Percentiles rank a stretch among this genome's conserved stretches.
Conservation (phyloP, 2,888 invertebrate genomes). For the Hydroisotoma schaefferi region DNA sequence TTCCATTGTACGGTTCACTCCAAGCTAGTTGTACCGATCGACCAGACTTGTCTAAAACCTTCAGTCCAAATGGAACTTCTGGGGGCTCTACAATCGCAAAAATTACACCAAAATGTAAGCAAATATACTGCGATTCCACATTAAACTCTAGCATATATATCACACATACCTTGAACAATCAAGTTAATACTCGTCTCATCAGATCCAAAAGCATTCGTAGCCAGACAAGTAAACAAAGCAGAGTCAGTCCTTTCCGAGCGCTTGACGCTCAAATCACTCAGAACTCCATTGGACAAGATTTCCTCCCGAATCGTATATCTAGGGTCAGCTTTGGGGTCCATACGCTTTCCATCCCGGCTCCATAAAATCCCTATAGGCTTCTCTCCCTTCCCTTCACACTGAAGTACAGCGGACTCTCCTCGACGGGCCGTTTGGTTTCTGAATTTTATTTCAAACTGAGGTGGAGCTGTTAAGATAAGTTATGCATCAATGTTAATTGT, state of each 20-base stretch:
- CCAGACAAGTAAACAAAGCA: constrained; percentile 71
- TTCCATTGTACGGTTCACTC: constrained; percentile 89
- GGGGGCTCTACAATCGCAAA: constrained; percentile 64
- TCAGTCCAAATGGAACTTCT: constrained; percentile 83
- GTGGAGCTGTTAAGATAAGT: constrained; percentile 64
- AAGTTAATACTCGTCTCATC: constrained; percentile 94
- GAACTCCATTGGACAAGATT: constrained; percentile 78
- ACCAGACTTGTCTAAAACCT: constrained; percentile 84
- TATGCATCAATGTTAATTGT: not conserved
- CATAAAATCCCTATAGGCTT: constrained; percentile 91
- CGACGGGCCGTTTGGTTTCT: constrained; percentile 86
- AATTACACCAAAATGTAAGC: constrained; percentile 48
- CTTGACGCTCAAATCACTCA: constrained; percentile 84
- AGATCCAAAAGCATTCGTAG: constrained; percentile 88
- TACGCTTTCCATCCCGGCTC: constrained; percentile 90
- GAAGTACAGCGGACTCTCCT: constrained; percentile 80
- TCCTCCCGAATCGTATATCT: constrained; percentile 65
- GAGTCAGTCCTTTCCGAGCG: constrained; percentile 84
- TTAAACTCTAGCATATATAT: not conserved
- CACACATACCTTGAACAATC: constrained; percentile 75
- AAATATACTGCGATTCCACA: not conserved
- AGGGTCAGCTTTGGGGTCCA: constrained; percentile 78
- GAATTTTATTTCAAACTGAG: constrained; percentile 87
- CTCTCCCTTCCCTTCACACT: constrained; percentile 72
- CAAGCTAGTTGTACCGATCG: constrained; percentile 85